Evolutionary conservation across 2,888 invertebrate species (phyloP).

Genomic region (Hirtodrosophila alboralis): DNA sequence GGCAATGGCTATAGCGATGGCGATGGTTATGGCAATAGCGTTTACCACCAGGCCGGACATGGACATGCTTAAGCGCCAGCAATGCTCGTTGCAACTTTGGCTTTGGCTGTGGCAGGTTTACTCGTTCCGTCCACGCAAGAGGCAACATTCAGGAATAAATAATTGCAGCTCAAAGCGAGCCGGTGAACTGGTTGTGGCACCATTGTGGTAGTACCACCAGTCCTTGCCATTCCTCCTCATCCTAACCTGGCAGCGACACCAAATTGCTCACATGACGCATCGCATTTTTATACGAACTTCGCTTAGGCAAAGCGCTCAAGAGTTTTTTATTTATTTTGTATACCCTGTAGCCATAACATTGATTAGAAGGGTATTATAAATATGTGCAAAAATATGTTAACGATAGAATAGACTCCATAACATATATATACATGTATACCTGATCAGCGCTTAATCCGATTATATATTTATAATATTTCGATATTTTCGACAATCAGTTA

Average conservation of each 20-base stretch:
- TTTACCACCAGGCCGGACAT: constrained; percentile 66
- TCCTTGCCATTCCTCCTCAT: constrained; percentile 1
- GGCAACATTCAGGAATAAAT: constrained; percentile 70
- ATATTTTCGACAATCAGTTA: too few species aligned
- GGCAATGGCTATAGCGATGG: constrained; percentile 13
- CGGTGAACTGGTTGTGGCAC: constrained; percentile 80
- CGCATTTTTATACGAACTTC: constrained; percentile 70
- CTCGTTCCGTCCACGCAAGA: constrained; percentile 52
- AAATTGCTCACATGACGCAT: constrained; percentile 78
- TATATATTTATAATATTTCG: too few species aligned
- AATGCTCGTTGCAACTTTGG: constrained; percentile 33
- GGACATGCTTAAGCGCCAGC: constrained; percentile 79
- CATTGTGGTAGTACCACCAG: constrained; percentile 59
- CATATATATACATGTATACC: too few species aligned
- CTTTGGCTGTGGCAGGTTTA: constrained; percentile 23
- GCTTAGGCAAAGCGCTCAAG: constrained; percentile 42
- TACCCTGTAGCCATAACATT: not conserved
- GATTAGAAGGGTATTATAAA: too few species aligned
- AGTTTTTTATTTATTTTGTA: too few species aligned
- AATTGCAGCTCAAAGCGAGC: constrained; percentile 74
- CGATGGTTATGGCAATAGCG: constrained; percentile 16
- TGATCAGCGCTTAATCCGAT: too few species aligned
- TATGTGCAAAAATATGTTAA: too few species aligned
- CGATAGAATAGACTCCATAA: too few species aligned
- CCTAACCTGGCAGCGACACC: constrained; percentile 39